Evolutionary conservation across 2,113 vertebrate genomes (phyloP), one percentile per base, ranked within the genome.

Genomic region (Ciconia maguari): DNA sequence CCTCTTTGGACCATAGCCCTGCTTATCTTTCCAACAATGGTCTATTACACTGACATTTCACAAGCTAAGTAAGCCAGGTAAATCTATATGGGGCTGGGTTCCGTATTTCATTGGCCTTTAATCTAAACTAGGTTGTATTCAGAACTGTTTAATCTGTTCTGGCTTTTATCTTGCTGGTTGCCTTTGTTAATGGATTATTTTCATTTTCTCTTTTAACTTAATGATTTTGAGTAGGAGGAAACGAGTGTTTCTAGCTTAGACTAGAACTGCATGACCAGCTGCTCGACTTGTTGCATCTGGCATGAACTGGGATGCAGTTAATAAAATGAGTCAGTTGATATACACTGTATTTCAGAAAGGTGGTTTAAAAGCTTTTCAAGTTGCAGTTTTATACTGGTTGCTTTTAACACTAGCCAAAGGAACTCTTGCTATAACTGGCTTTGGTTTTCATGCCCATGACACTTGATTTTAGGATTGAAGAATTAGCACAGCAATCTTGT

Each of bases 111-210:
- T 13, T 92, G 41, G n/a, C 48, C 42, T 96, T 94, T 94, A 74
- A 65, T 75, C 55, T 94, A 58, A 94, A 83, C 27, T 70, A 34
- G 0, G 61, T 68, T 0, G 0, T 72, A 87, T 92, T 96, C 80
- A 95, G 65, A 83, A n/a, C 18, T 38, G 51, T 89, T 87, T n/a
- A 46, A 62, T 89, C 62, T 77, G 21, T 36, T 84, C 57, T 78
- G 83, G 34, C 85, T 93, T 96, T 96, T 82, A 83, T 94, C 80
- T 93, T 72, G 27, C 44, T 78, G 12, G 36, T 74, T 69, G 32
- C 70, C 58, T 96, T 92, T 91, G 79, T 83, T 89, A 93, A 69
- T 64, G 52, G 68, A 34, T 80, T 83, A 54, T 83, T 93, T 93
- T 69, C 3, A 70, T 93, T 79, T 94, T 95, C 51, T 87, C 87